A percentile compares a stretch with the other conserved stretches of the same genome.
Conservation (phyloP, 1,140 invertebrate species). For the Hydropsyche tenuis region DNA sequence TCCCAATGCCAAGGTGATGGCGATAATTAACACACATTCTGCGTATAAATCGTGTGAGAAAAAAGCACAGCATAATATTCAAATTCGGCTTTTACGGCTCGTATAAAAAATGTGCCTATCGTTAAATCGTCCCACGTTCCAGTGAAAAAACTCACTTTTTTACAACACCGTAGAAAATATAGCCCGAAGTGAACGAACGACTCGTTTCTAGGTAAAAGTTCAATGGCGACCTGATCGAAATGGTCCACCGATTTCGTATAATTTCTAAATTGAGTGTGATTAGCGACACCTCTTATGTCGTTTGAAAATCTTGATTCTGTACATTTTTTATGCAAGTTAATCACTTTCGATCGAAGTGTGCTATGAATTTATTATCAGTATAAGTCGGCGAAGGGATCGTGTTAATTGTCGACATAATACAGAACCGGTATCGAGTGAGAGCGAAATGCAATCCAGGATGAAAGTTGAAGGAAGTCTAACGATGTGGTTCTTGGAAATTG, state of each 20-base stretch:
- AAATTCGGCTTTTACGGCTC: conserved; percentile 4
- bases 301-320: no score
- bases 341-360: no score
- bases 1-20: conserved; percentile 21
- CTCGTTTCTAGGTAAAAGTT: no score
- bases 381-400: not conserved
- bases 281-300: no score
- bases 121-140: not conserved
- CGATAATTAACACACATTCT: conserved; percentile 21
- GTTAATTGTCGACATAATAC: not conserved
- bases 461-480: not conserved
- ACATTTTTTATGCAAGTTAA: no score
- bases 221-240: no score
- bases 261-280: no score
- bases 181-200: no score
- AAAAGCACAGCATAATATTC: conserved; percentile 13
- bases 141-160: conserved; percentile 5
- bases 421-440: conserved; percentile 15
- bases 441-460: conserved; percentile 6
- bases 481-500: no score
- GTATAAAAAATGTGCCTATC: not conserved
- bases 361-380: no score
- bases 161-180: no score
- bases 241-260: no score
- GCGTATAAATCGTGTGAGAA: not conserved